These are phyloP conservation scores for Plumapathes pennacea DNA, from an alignment of 92 coral and sea anemone species.

Conservation along the genomic window DNA sequence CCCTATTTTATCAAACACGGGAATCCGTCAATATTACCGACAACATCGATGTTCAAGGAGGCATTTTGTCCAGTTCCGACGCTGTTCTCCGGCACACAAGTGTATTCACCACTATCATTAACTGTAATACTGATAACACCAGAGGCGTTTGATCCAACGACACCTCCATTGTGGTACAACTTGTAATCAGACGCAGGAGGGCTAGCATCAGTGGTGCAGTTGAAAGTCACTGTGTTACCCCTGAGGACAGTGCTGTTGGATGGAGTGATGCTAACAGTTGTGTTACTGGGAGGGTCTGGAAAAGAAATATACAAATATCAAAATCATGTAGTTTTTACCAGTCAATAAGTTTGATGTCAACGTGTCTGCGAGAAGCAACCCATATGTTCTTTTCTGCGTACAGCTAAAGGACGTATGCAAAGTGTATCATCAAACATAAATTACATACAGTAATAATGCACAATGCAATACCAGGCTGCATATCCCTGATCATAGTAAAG, in stretches of 20 bases:
- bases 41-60: slow-evolving; percentile 8
- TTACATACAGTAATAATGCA: too few species aligned
- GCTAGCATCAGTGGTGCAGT: slow-evolving; percentile 40
- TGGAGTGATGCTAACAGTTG: neutral
- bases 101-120: slow-evolving; percentile 29
- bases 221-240: slow-evolving; percentile 5
- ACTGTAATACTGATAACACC: slow-evolving; percentile 6
- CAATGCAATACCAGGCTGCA: too few species aligned
- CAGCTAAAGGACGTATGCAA: too few species aligned
- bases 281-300: slow-evolving; percentile 10
- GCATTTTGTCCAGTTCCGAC: slow-evolving; percentile 39
- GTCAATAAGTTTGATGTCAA: too few species aligned
- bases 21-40: too few species aligned
- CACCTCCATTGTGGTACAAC: slow-evolving; percentile 22
- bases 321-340: too few species aligned
- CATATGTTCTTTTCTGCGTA: too few species aligned
- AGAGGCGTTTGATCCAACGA: slow-evolving; percentile 17
- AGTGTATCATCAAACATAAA: too few species aligned
- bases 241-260: slow-evolving; percentile 5
- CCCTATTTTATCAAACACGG: too few species aligned
- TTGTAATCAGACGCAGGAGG: slow-evolving; percentile 33
- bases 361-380: too few species aligned
- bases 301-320: neutral
- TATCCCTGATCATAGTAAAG: too few species aligned
- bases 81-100: slow-evolving; percentile 38